Conservation (phyloP, 2,113 vertebrate species). For the Prionailurus bengalensis region DNA sequence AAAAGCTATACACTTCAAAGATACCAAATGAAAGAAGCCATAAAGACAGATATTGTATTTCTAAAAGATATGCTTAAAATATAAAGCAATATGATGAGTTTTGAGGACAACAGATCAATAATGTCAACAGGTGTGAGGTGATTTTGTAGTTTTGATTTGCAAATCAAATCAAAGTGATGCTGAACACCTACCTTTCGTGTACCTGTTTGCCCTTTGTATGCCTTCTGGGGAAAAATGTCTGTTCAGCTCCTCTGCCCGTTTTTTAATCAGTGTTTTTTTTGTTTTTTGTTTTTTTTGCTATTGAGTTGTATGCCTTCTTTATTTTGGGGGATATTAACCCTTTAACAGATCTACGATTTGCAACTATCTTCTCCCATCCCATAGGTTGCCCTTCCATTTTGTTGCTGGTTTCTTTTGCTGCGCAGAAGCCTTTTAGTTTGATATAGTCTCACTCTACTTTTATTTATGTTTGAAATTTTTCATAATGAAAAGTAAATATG, state of each 20-base stretch:
- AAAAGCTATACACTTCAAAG: neutral
- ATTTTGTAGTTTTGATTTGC: neutral
- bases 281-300: neutral
- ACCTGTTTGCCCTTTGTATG: neutral
- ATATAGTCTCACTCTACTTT: neutral
- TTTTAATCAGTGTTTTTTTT: neutral
- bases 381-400: neutral
- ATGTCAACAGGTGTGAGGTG: neutral
- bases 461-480: neutral
- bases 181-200: neutral
- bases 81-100: neutral
- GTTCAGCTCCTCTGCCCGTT: neutral
- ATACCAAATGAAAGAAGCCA: slow-evolving; percentile 16
- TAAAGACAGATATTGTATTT: slow-evolving; percentile 16
- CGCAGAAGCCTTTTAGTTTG: neutral
- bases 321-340: neutral
- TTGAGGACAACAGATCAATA: neutral
- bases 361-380: neutral
- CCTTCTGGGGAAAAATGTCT: neutral
- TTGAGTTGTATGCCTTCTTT: neutral
- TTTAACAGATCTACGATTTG: neutral
- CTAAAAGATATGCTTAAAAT: neutral
- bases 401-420: neutral
- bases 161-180: neutral
- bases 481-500: neutral